phyloP scores from a whole-genome alignment of 2,888 invertebrate genomes.

The Pristionchus mayeri region DNA sequence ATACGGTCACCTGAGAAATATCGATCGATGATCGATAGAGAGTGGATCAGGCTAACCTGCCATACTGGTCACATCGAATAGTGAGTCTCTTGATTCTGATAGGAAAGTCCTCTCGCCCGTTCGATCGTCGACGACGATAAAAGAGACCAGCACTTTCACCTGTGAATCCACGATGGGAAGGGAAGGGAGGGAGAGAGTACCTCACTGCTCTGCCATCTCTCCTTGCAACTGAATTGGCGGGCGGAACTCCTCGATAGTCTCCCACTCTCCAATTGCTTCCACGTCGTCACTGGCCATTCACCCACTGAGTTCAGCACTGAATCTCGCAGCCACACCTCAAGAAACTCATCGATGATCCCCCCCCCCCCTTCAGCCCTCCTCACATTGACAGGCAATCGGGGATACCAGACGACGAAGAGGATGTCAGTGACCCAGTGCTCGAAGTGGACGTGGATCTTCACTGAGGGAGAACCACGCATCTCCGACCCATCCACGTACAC shows the following conservation, averaged over 20 bases:
- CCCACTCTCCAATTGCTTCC: constrained; percentile 61
- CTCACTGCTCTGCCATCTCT: constrained; percentile 69
- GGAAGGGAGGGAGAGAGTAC: too few species aligned
- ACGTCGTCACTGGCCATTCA: constrained; percentile 68
- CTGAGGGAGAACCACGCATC: constrained; percentile 62
- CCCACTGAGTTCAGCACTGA: constrained; percentile 56
- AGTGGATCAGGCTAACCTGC: constrained; percentile 28
- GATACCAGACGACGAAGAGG: constrained; percentile 73
- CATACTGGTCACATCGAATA: constrained; percentile 69
- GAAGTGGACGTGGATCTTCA: constrained; percentile 68
- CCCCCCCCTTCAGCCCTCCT: not conserved
- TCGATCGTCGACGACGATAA: constrained; percentile 68
- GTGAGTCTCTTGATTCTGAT: constrained; percentile 62
- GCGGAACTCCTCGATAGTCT: constrained; percentile 50
- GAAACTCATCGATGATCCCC: too few species aligned
- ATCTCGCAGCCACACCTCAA: constrained; percentile 59
- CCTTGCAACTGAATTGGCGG: constrained; percentile 67
- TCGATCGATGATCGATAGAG: not conserved
- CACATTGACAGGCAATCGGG: constrained; percentile 68
- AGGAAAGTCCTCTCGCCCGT: constrained; percentile 68
- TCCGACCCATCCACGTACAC: constrained; percentile 73
- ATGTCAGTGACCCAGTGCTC: constrained; percentile 61
- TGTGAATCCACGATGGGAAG: constrained; percentile 17
- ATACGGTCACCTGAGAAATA: constrained; percentile 50
- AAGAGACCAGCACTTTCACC: constrained; percentile 67